Evolutionary conservation across 2,113 vertebrate genomes (phyloP), one percentile per base, ranked within the genome.

Genomic region (Chaetops frenatus): DNA sequence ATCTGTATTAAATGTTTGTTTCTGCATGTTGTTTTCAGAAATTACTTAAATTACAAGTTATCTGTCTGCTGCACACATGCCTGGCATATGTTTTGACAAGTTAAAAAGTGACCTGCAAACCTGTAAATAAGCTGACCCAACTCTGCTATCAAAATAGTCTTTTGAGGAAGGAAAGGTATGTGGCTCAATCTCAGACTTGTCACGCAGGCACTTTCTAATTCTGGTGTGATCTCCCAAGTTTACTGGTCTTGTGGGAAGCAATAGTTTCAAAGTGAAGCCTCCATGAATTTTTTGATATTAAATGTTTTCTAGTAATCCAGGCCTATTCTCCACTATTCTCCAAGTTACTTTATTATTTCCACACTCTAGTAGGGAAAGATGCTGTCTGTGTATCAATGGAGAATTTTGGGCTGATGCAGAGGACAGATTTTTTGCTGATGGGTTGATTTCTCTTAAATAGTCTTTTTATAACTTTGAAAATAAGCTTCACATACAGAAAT

Each of bases 1-100:
- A 97, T 97, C 94, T 95, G 88, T 88, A 95, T 94, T 90, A 96
- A 95, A 95, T 92, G 90, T 93, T 94, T 95, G 92, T 95, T 86
- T 96, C 92, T 96, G 93, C 92, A 86, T 90, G 92, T 90, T 90
- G 92, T 96, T 96, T 95, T 93, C 95, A 96, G 92, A 95, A 96
- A 86, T 88, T 94, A 88, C 94, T 80, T 82, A 70, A 69, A 77
- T 95, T 89, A 87, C 85, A 92, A 73, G 58, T 90, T 94, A 93
- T 62, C 67, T 95, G 82, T 22, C 79, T 78, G 71, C 72, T 94
- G 71, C 79, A 95, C 92, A 61, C 79, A 97, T 93, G 95, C 88
- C 88, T 96, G 85, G 93, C 93, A 73, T 93, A 40, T 94, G 94
- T 96, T 96, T 90, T 90, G 85, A 90, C 93, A 96, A 94, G 92